Percentiles rank a stretch among this genome's conserved stretches.
Conservation (phyloP, 37 sponge, comb jelly and placozoan species). For the Mnemiopsis leidyi region DNA sequence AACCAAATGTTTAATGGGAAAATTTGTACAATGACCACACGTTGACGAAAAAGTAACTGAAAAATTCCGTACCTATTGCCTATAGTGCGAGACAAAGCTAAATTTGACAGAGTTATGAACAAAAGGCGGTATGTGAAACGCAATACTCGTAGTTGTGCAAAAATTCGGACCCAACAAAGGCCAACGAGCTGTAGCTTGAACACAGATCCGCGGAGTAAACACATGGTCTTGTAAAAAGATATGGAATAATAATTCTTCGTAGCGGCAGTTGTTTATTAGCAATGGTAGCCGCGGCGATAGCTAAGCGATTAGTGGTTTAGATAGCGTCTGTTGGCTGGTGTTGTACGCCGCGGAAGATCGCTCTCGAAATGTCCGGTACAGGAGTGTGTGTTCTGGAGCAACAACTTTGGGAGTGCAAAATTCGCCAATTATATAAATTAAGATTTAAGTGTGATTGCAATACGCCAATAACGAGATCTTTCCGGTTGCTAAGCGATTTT, state of each 20-base stretch:
- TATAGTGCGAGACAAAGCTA: no score
- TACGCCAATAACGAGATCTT: background rate
- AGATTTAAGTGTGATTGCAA: background rate
- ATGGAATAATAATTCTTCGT: background rate
- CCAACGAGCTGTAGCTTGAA: background rate
- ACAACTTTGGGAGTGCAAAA: background rate
- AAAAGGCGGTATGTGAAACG: no score
- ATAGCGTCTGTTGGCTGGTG: background rate
- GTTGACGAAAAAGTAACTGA: no score
- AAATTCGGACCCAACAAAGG: background rate
- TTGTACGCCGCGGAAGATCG: background rate
- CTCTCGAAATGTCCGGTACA: background rate
- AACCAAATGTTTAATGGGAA: no score
- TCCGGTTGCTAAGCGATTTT: background rate
- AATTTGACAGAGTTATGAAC: no score
- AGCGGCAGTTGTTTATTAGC: background rate
- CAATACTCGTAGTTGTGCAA: no score
- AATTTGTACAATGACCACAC: no score
- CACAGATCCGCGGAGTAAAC: background rate
- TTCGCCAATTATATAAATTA: background rate
- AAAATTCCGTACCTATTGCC: no score
- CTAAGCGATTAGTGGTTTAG: background rate
- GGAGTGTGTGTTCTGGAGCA: background rate
- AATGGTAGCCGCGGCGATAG: background rate
- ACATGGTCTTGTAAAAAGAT: background rate